Conservation (phyloP, 2,888 invertebrate species). For the Loripinus fragilis region DNA sequence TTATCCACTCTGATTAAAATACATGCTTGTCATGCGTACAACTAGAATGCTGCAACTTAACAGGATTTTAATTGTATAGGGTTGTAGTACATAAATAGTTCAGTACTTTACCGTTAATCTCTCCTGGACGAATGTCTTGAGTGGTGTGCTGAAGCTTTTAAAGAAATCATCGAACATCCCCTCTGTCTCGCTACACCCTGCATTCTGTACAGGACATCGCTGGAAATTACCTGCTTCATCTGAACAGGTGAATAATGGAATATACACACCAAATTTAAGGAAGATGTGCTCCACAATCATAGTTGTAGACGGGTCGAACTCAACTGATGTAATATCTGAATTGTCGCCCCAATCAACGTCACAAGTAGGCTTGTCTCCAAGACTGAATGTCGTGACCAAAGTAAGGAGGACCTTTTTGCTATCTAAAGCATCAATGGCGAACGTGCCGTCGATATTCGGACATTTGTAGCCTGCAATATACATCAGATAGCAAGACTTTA, state of each 20-base stretch:
- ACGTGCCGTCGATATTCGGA: slow-evolving; percentile 12
- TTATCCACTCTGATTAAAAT: no score
- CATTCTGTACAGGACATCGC: slow-evolving; percentile 16
- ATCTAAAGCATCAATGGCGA: background rate
- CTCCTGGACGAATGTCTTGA: slow-evolving; percentile 32
- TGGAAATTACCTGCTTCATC: slow-evolving; percentile 11
- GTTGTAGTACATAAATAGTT: no score
- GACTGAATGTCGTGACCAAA: slow-evolving; percentile 5
- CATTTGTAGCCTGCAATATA: slow-evolving; percentile 36
- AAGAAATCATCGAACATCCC: slow-evolving; percentile 24
- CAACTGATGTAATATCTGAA: background rate
- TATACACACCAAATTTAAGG: slow-evolving; percentile 15
- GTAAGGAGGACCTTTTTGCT: background rate
- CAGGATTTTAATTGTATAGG: no score
- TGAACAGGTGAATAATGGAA: slow-evolving; percentile 1
- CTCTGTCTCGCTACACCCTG: slow-evolving; percentile 10
- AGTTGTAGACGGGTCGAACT: background rate
- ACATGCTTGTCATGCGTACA: no score
- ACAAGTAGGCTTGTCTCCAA: slow-evolving; percentile 26
- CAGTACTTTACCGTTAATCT: background rate
- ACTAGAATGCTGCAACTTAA: no score
- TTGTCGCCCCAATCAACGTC: slow-evolving; percentile 37
- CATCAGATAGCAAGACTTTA: no score
- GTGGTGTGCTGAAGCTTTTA: background rate
- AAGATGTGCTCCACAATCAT: background rate